Evolutionary conservation across 2,888 invertebrate species (phyloP).

Genomic region (Eulithis testata): DNA sequence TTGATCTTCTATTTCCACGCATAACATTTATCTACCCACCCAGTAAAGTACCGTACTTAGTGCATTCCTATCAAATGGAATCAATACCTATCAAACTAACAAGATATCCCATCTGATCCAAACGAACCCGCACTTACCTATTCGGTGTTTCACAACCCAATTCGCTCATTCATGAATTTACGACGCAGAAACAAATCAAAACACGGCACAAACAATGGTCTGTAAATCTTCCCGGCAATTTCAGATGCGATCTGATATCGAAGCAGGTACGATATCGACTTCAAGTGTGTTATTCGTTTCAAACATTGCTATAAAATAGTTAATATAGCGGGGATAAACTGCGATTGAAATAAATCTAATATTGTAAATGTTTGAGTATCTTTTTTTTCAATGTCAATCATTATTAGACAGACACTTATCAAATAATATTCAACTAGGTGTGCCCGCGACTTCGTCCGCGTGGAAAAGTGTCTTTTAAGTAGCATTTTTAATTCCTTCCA

Average conservation of each 20-base stretch:
- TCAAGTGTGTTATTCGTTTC: conserved; percentile 37
- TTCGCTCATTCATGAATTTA: conserved; percentile 67
- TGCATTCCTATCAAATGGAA: neutral
- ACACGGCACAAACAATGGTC: conserved; percentile 66
- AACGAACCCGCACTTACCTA: conserved; percentile 40
- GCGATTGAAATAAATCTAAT: no score
- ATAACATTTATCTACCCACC: no score
- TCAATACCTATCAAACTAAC: neutral
- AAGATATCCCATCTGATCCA: conserved; percentile 16
- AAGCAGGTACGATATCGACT: conserved; percentile 54
- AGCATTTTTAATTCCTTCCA: no score
- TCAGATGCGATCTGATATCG: conserved; percentile 73
- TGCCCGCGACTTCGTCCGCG: no score
- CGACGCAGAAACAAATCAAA: conserved; percentile 72
- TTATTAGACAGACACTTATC: no score
- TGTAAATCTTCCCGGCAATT: conserved; percentile 74
- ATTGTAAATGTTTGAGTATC: no score
- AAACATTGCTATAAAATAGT: conserved; percentile 42
- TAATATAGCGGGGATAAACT: conserved; percentile 10
- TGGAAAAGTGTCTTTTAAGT: no score
- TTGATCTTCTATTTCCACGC: no score
- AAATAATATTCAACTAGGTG: no score
- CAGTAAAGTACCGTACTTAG: no score
- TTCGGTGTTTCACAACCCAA: conserved; percentile 49
- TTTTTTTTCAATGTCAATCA: no score